Base-by-base conservation (phyloP, 2,797 vertebrate genomes). In the Nothura maculosa region DNA sequence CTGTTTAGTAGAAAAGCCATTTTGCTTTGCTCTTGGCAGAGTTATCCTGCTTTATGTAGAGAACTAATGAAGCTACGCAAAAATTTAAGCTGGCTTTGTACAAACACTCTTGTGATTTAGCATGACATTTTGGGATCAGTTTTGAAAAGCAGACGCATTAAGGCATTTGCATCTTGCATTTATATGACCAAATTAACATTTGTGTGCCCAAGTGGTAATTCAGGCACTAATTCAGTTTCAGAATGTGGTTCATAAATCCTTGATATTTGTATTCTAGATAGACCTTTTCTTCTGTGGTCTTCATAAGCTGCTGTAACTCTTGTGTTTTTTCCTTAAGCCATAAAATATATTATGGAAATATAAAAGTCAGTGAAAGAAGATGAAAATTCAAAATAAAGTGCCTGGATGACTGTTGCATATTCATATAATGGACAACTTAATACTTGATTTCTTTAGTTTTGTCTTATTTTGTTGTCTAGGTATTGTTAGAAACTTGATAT, bases 121-220 rank as follows among this genome's bases (percentile, higher is more conserved):
- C 18, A 13, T 81, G 69, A 67, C 4, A 2, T 81, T 93, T 80
- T 81, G 32, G 30, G 13, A 74, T 61, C 24, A 11, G 24, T 85
- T 94, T 90, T 89, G 81, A 89, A 90, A 81, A 89, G 42, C 20
- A 52, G 45, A 85, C 66, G 25, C 47, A 52, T 93, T 72, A 63
- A 94, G 24, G 32, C 80, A 27, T 94, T 78, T 45, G 16, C 52
- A 67, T 83, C 58, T 81, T 85, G 55, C 69, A 38, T 94, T 83
- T 92, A 3, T 81, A 34, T 91, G 28, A 48, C 34, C 19, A 73
- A 62, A 66, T 81, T 25, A 80, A 7, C 34, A 54, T 80, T 91
- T 81, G 12, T 45, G 12, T 90, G 64, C 36, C 27, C 42, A 67
- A 48, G 38, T 85, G 30, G 45, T 75, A 83, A 75, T 81, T 90